These are phyloP conservation scores for Perca fluviatilis DNA, from an alignment of 2,113 vertebrate genomes.

Conservation along the genomic window DNA sequence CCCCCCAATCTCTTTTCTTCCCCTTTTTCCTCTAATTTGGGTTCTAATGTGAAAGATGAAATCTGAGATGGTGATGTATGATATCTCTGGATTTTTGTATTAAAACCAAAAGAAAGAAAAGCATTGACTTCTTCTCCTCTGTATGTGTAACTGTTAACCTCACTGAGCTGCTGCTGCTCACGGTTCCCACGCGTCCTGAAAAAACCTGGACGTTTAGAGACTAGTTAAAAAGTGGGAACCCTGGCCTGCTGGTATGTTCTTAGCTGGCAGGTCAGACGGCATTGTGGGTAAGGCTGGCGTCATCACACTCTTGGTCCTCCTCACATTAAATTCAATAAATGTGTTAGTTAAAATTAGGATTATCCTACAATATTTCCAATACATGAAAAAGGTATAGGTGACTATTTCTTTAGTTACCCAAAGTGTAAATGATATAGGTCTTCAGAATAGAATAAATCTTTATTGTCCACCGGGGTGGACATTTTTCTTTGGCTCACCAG, in stretches of 20 bases:
- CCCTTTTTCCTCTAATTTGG: slow-evolving; percentile 69
- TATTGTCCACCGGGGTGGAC: no score
- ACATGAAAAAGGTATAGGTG: neutral
- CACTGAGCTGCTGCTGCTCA: slow-evolving; percentile 6
- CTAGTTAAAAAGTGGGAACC: no score
- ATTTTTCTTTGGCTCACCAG: no score
- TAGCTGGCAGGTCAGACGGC: neutral
- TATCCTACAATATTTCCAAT: neutral
- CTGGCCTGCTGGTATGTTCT: neutral
- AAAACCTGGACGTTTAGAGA: no score
- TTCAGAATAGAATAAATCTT: no score
- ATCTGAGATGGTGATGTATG: slow-evolving; percentile 79
- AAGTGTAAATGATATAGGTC: neutral
- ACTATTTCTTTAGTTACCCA: no score
- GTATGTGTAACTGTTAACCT: neutral
- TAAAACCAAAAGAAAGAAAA: slow-evolving; percentile 75
- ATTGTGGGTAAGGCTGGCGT: neutral
- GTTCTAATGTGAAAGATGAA: slow-evolving; percentile 80
- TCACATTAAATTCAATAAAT: neutral
- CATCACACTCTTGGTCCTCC: slow-evolving; percentile 4
- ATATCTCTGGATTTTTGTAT: slow-evolving; percentile 84
- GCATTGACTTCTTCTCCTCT: slow-evolving; percentile 12
- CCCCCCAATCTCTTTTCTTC: slow-evolving; percentile 45
- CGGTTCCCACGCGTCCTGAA: no score
- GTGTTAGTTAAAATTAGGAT: neutral